Base-by-base conservation (phyloP, 1,140 invertebrate species). In the Holcopasites calliopsidis region DNA sequence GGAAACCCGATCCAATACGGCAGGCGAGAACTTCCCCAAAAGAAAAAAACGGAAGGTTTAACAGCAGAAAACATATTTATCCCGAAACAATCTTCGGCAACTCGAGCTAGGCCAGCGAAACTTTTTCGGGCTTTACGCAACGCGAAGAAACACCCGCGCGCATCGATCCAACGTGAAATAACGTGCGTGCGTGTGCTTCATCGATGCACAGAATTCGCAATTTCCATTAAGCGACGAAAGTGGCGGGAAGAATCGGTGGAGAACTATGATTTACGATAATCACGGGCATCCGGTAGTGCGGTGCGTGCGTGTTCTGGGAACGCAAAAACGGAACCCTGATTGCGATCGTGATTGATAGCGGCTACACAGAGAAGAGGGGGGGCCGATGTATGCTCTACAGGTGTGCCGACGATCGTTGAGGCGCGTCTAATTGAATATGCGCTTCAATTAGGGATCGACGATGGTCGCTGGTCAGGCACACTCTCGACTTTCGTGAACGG, bases 381-480 rank as follows among this genome's bases (percentile, higher is more conserved):
- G n/a, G 44, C 16, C 44, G 31, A 61, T 21, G 40, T n/a, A 54
- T 50, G 47, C 50, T 73, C 57, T 26, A 77, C 58, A 77, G 58
- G 76, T 73, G 70, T 61, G 70, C 58, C 50, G 70, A 31, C 38
- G 68, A 42, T 77, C 70, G 70, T 77, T 77, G 72, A 77, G 68
- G 75, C 68, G 50, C 76, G 58, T 73, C 76, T 77, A 77, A 77
- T 77, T 74, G 76, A 77, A 74, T 73, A 61, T 57, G 62, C 70
- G 76, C 57, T 66, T 77, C 76, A 66, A 74, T 74, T 74, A 75
- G 54, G 64, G 73, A 52, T 40, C n/a, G 73, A 75, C 73, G 69
- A 54, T 75, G 73, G 23, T 50, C 35, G 52, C 38, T 28, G 54
- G 33, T 49, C 40, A 35, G 40, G 42, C 38, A 28, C 42, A 5